Conservation (phyloP, 2,888 invertebrate genomes). For the Helobdella robusta region DNA sequence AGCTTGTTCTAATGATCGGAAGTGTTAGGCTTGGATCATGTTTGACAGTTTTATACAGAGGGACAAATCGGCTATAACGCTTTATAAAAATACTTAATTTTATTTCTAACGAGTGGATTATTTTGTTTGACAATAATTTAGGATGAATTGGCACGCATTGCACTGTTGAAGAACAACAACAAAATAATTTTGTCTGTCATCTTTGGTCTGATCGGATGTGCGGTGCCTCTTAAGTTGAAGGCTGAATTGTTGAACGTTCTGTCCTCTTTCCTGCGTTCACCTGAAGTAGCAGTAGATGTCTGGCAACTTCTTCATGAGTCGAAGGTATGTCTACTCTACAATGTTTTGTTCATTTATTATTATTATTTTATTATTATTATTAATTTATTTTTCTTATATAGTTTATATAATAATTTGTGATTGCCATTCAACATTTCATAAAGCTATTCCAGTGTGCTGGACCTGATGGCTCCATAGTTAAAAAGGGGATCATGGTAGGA, state of each 20-base stretch:
- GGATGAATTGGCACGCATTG: constrained; percentile 69
- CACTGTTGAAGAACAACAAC: constrained; percentile 74
- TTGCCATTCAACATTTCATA: no score
- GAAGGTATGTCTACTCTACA: constrained; percentile 38
- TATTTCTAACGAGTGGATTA: no score
- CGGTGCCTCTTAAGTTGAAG: constrained; percentile 74
- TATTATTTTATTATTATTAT: not conserved
- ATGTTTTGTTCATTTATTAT: not conserved
- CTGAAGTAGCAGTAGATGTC: constrained; percentile 67
- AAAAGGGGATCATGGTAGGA: no score
- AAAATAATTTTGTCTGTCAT: constrained; percentile 75
- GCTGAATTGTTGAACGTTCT: constrained; percentile 70
- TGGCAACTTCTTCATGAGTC: constrained; percentile 63
- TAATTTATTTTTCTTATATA: no score
- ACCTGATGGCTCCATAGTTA: not conserved
- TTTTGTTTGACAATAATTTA: no score
- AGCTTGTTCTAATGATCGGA: no score
- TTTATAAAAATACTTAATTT: no score
- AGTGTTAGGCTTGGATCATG: no score
- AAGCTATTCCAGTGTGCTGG: not conserved
- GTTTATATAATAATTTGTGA: no score
- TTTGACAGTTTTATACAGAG: no score
- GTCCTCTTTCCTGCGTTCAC: constrained; percentile 67
- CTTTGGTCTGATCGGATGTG: constrained; percentile 74
- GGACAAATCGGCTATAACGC: no score